phyloP scores from a whole-genome alignment of 2,888 invertebrate species.

The Ctenicera cuprea region DNA sequence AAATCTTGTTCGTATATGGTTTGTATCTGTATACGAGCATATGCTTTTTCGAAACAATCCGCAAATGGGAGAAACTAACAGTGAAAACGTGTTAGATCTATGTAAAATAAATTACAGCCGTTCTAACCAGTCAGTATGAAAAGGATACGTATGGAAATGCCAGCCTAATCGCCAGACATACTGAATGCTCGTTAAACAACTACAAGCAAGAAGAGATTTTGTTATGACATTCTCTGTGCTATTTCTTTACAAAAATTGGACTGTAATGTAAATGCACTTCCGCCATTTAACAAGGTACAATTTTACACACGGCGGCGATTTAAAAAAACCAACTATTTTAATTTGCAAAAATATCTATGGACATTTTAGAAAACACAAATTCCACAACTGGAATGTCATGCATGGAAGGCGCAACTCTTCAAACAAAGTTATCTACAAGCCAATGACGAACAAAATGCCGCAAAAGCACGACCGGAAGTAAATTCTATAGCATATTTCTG shows the following conservation, averaged over 20 bases:
- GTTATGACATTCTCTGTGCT: constrained; percentile 25
- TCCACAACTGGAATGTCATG: constrained; percentile 11
- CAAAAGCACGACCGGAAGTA: constrained; percentile 25
- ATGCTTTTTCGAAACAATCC: constrained; percentile 19
- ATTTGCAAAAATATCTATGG: constrained; percentile 18
- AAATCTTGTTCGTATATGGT: constrained; percentile 47
- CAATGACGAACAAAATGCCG: constrained; percentile 14
- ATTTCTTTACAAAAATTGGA: constrained; percentile 25
- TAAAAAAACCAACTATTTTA: constrained; percentile 5
- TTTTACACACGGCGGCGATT: not conserved
- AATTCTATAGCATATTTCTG: not conserved
- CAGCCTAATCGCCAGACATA: constrained; percentile 28
- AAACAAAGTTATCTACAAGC: constrained; percentile 9
- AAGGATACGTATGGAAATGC: constrained; percentile 27
- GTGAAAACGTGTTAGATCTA: constrained; percentile 37
- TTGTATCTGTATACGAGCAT: constrained; percentile 36
- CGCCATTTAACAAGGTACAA: constrained; percentile 18
- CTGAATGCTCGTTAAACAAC: constrained; percentile 38
- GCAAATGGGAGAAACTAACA: constrained; percentile 42
- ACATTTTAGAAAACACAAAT: constrained; percentile 29
- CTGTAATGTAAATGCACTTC: constrained; percentile 15
- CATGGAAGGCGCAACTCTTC: constrained; percentile 8
- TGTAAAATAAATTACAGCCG: constrained; percentile 37
- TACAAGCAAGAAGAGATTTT: constrained; percentile 18
- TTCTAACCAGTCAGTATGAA: constrained; percentile 22